Evolutionary conservation across 2,113 vertebrate genomes (phyloP), one percentile per base, ranked within the genome.

Genomic region (Hippopotamus amphibius): DNA sequence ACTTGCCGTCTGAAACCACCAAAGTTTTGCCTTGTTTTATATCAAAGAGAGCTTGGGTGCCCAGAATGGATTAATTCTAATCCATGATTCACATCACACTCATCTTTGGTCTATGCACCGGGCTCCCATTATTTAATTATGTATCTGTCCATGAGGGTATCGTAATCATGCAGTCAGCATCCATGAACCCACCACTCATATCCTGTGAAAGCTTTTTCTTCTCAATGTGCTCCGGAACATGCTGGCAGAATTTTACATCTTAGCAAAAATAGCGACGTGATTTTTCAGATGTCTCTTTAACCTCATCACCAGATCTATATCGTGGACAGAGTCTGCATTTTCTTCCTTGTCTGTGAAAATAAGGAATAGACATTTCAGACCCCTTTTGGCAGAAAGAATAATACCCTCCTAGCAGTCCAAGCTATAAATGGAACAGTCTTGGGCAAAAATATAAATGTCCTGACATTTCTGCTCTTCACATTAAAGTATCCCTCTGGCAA

Each of bases 341-440:
- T 79, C 53, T 88, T 21, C 24, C 48, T 96, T 93, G 76, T 86
- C 65, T 96, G 5, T 93, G 55, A 41, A 92, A 94, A 97, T 63
- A 72, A 92, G 46, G 46, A 72, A 77, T 41, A 88, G n/a, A 72
- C 14, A 77, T 92, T 92, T 96, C 14, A 91, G 84, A 59, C 15
- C 5, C 63, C 12, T 63, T 95, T 90, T 68, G 92, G 68, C 55
- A 96, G 69, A 83, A 72, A 95, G 43, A 91, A 77, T 37, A 91
- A 91, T 53, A 37, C 86, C 33, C 28, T 88, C 22, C 77, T 84
- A 16, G n/a, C 26, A 87, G 85, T 83, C 15, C 21, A 80, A 55
- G 26, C 41, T 96, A 55, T 72, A 90, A 87, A 83, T 74, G 53
- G 37, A 87, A 86, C 94, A 22, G 63, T 72, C 41, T 48, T 88